Evolutionary conservation across 1,140 invertebrate genomes (phyloP).

Genomic region (Octopus sinensis): DNA sequence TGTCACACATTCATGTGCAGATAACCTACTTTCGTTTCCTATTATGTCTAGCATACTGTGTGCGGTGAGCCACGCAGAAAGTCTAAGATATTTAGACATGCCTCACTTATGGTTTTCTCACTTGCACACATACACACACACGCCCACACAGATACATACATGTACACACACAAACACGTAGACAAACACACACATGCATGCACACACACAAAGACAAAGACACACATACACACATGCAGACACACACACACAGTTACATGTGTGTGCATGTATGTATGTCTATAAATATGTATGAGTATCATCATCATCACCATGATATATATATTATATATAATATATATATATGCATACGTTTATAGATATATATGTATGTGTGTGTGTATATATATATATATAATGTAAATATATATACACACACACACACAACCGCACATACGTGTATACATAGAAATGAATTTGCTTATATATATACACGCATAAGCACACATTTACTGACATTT

Average conservation of each 20-base stretch:
- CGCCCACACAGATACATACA: neutral
- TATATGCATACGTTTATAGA: conserved; percentile 1
- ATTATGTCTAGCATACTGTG: too few species aligned
- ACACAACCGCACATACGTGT: neutral
- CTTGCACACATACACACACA: neutral
- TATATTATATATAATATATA: conserved; percentile 1
- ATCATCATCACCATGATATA: neutral
- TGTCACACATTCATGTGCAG: too few species aligned
- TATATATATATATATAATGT: neutral
- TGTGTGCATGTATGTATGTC: neutral
- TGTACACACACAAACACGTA: neutral
- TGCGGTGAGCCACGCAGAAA: too few species aligned
- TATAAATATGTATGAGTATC: neutral
- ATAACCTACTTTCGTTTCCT: too few species aligned
- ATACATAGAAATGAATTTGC: neutral
- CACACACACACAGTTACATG: neutral
- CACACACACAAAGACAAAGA: neutral
- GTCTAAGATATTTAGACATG: too few species aligned
- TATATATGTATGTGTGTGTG: neutral
- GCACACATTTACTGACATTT: neutral
- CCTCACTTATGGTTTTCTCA: too few species aligned
- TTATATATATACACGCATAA: neutral
- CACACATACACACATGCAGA: neutral
- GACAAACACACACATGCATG: neutral
- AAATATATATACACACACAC: neutral